These are phyloP conservation scores for Neodon shergylaensis DNA, from an alignment of 2,113 vertebrate genomes.

Conservation along the genomic window DNA sequence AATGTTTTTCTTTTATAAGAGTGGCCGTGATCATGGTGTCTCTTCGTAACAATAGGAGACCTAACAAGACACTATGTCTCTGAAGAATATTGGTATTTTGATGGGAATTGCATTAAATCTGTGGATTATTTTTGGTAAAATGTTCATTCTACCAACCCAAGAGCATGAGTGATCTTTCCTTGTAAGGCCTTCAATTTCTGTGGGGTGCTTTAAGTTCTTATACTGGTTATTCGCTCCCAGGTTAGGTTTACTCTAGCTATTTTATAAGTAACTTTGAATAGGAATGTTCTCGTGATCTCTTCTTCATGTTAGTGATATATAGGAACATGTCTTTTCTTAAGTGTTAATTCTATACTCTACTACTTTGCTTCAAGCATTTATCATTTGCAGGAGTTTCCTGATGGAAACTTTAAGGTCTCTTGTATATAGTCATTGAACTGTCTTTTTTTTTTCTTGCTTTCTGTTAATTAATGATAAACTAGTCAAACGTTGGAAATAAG, in stretches of 20 bases:
- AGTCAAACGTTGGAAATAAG: not conserved
- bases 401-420: not conserved
- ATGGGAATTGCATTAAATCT: not conserved
- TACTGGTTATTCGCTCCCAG: not conserved
- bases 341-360: not conserved
- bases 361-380: not conserved
- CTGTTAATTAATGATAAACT: not conserved
- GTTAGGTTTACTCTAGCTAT: not conserved
- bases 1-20: not conserved
- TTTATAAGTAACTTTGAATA: not conserved
- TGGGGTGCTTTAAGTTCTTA: not conserved
- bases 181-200: not conserved
- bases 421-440: not conserved
- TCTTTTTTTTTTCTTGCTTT: not conserved
- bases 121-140: too few relatives aligned
- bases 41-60: not conserved
- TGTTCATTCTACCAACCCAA: not conserved
- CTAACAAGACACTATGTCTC: not conserved
- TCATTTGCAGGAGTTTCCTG: not conserved
- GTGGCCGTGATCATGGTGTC: not conserved
- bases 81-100: not conserved
- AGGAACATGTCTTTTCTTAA: not conserved
- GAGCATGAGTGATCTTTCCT: not conserved
- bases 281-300: not conserved
- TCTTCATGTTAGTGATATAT: not conserved